phyloP scores from a whole-genome alignment of 2,113 vertebrate genomes.

The Macroglossus sobrinus region DNA sequence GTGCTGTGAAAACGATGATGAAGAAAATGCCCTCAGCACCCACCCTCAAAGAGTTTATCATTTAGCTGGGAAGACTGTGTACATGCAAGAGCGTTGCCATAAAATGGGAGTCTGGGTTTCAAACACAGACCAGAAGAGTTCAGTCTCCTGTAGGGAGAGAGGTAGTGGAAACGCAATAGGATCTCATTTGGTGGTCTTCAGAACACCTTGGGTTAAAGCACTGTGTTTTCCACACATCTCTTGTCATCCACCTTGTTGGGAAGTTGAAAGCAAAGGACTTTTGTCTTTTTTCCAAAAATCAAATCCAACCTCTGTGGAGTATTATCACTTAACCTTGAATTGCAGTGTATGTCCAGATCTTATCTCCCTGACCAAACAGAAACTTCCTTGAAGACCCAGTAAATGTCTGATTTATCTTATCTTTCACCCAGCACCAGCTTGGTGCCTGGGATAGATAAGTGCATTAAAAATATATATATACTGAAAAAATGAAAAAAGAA shows the following conservation, averaged over 20 bases:
- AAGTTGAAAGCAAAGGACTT: slow-evolving; percentile 5
- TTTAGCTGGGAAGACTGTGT: not conserved
- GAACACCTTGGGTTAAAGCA: not conserved
- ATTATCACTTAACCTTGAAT: not conserved
- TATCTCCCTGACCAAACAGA: slow-evolving; percentile 38
- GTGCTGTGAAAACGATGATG: not conserved
- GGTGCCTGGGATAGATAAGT: not conserved
- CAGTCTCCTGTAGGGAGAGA: not conserved
- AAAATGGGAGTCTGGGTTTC: not conserved
- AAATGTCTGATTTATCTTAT: slow-evolving; percentile 11
- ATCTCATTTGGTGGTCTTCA: not conserved
- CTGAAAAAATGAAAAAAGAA: not conserved
- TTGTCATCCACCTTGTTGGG: not conserved
- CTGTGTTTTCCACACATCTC: not conserved
- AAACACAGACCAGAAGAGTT: not conserved
- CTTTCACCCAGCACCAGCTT: not conserved
- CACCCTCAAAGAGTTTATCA: not conserved
- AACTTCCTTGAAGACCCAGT: not conserved
- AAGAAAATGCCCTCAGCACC: not conserved
- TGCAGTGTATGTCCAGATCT: not conserved
- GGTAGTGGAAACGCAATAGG: not conserved
- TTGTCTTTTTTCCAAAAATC: slow-evolving; percentile 23
- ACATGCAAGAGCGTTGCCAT: not conserved
- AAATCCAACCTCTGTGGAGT: not conserved
- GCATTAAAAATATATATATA: not conserved